A percentile compares a stretch with the other conserved stretches of the same genome.
Evolutionary conservation across 2,797 vertebrate genomes (phyloP).

Genomic region (Poecilia wingei): DNA sequence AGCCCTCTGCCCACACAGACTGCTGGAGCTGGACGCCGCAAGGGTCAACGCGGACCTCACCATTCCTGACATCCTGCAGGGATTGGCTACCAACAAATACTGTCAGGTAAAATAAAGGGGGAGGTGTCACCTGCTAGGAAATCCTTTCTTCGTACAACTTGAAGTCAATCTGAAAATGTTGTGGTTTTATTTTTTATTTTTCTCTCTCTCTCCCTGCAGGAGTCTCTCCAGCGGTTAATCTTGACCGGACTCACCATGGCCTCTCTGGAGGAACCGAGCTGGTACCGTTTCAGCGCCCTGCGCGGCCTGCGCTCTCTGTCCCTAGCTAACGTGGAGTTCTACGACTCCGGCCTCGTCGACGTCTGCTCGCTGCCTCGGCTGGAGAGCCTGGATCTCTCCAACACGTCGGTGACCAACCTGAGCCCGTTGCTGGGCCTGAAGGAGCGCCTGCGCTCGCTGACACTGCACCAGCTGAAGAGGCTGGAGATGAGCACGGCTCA

Average conservation of each 20-base stretch:
- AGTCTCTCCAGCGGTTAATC: slow-evolving; percentile 93
- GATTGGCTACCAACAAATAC: slow-evolving; percentile 92
- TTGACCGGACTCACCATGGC: slow-evolving; percentile 95
- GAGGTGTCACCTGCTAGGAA: not conserved
- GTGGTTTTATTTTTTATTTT: not conserved
- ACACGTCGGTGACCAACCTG: slow-evolving; percentile 96
- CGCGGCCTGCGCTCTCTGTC: slow-evolving; percentile 91
- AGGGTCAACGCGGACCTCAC: slow-evolving; percentile 97
- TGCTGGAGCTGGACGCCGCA: slow-evolving; percentile 94
- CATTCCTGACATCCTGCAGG: slow-evolving; percentile 94
- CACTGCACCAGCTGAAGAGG: slow-evolving; percentile 98
- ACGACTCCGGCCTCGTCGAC: slow-evolving; percentile 92
- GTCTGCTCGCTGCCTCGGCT: slow-evolving; percentile 91
- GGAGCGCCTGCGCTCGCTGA: slow-evolving; percentile 91
- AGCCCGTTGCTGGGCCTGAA: slow-evolving; percentile 91
- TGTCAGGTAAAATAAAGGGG: slow-evolving; percentile 79
- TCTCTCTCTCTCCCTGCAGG: slow-evolving; percentile 49
- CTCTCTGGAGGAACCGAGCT: slow-evolving; percentile 92
- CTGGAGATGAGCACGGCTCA: slow-evolving; percentile 98
- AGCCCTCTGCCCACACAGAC: slow-evolving; percentile 92
- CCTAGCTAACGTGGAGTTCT: slow-evolving; percentile 95
- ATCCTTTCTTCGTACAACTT: fast-evolving
- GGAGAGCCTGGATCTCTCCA: slow-evolving; percentile 98
- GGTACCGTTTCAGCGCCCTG: slow-evolving; percentile 89
- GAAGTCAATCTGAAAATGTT: not conserved